These are phyloP conservation scores for Bufo gargarizans DNA, from an alignment of 2,113 vertebrate species.

Conservation along the genomic window DNA sequence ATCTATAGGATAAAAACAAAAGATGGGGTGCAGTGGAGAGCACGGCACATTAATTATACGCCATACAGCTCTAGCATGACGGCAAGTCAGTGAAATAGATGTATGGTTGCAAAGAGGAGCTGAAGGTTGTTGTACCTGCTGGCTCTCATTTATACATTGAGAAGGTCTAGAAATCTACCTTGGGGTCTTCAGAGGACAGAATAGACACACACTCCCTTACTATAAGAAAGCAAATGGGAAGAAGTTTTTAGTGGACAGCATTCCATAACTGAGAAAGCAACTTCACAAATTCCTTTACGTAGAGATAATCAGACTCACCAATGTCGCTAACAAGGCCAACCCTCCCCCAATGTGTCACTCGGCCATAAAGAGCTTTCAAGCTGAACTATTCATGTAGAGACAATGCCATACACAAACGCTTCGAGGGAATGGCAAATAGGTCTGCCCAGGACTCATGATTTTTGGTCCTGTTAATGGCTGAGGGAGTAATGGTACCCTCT, in stretches of 20 bases:
- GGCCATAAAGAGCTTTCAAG: slow-evolving; percentile 14
- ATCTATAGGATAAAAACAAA: no score
- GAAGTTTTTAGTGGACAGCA: neutral
- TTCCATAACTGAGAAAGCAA: neutral
- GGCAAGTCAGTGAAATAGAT: no score
- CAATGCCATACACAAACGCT: slow-evolving; percentile 9
- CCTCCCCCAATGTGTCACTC: slow-evolving; percentile 31
- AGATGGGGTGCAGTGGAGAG: no score
- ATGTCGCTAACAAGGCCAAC: neutral
- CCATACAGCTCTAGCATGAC: no score
- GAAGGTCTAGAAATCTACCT: no score
- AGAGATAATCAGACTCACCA: neutral
- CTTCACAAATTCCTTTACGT: neutral
- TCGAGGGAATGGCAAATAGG: neutral
- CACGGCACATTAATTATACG: no score
- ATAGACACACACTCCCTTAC: no score
- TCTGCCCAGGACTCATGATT: neutral
- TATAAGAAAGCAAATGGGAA: neutral
- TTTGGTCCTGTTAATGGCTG: neutral
- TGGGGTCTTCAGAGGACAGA: no score
- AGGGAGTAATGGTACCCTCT: neutral
- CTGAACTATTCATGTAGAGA: slow-evolving; percentile 23
- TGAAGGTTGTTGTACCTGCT: no score
- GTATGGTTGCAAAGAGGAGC: no score
- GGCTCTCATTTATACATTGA: no score